A percentile compares a stretch with the other conserved stretches of the same genome.
Conservation (phyloP, 2,888 invertebrate genomes). For the Hipparchia sbordonii region DNA sequence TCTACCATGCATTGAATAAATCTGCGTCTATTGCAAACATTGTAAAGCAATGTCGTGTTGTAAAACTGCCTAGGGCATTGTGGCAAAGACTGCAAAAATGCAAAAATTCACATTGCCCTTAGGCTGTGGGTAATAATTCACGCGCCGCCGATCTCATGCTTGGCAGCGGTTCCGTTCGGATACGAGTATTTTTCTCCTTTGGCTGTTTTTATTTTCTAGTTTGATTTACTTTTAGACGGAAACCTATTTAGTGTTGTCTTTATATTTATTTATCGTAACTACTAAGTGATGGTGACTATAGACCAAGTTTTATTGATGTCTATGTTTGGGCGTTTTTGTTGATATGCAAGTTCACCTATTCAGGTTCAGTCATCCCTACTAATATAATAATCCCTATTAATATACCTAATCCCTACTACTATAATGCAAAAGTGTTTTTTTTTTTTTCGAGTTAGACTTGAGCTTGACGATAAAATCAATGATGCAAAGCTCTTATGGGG, state of each 20-base stretch:
- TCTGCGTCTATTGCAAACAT: background rate
- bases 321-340: background rate
- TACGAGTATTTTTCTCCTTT: constrained; percentile 23
- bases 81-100: constrained; percentile 32
- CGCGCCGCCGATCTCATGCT: constrained; percentile 27
- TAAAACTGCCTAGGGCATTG: constrained; percentile 8
- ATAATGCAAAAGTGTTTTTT: too few relatives aligned
- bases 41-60: background rate
- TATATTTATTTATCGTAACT: background rate
- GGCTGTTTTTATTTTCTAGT: constrained; percentile 4
- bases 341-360: too few relatives aligned
- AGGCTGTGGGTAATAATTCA: constrained; percentile 24
- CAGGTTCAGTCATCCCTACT: too few relatives aligned
- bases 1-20: too few relatives aligned
- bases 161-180: constrained; percentile 28
- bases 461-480: too few relatives aligned
- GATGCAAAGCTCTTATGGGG: too few relatives aligned
- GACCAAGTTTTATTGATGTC: background rate
- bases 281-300: background rate
- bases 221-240: background rate
- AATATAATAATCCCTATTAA: too few relatives aligned
- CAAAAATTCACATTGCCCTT: constrained; percentile 23
- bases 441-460: too few relatives aligned
- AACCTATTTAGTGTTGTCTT: background rate
- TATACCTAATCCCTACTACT: too few relatives aligned